Percentiles rank a stretch among this genome's conserved stretches.
phyloP scores from a whole-genome alignment of 2,888 invertebrate species.

The Chironomus riparius region DNA sequence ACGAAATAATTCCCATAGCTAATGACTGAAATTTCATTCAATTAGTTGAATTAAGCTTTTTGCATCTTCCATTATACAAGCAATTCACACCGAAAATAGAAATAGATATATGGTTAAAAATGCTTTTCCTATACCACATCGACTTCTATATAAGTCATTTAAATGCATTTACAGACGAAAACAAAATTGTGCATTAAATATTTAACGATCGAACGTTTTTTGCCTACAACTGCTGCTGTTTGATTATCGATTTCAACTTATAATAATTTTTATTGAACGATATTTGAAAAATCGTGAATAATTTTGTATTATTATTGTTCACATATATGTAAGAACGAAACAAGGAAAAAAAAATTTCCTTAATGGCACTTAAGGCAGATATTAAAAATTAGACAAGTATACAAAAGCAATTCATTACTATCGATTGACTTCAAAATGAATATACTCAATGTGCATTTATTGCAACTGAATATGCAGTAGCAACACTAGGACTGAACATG shows the following conservation, averaged over 20 bases:
- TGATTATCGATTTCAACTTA: not conserved
- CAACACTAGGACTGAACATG: no score
- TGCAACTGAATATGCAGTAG: no score
- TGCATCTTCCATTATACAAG: no score
- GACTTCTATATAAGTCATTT: not conserved
- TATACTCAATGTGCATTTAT: not conserved
- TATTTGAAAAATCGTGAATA: slow-evolving; percentile 23
- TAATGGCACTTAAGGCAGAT: not conserved
- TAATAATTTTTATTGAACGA: slow-evolving; percentile 22
- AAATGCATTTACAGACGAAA: not conserved
- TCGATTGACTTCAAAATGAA: not conserved
- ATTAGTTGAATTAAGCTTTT: no score
- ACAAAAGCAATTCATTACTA: slow-evolving; percentile 7
- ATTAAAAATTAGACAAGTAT: not conserved
- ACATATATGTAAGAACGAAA: not conserved
- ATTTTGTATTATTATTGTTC: not conserved
- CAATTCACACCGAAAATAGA: no score
- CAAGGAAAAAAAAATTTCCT: not conserved
- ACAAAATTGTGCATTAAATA: no score
- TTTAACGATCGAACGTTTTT: no score
- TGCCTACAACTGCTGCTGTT: not conserved
- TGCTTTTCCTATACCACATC: no score
- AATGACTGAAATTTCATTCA: no score
- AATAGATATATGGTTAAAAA: no score
- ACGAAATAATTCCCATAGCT: no score